Evolutionary conservation across 2,113 vertebrate genomes (phyloP).

Genomic region (Cryptoleucopteryx plumbea): DNA sequence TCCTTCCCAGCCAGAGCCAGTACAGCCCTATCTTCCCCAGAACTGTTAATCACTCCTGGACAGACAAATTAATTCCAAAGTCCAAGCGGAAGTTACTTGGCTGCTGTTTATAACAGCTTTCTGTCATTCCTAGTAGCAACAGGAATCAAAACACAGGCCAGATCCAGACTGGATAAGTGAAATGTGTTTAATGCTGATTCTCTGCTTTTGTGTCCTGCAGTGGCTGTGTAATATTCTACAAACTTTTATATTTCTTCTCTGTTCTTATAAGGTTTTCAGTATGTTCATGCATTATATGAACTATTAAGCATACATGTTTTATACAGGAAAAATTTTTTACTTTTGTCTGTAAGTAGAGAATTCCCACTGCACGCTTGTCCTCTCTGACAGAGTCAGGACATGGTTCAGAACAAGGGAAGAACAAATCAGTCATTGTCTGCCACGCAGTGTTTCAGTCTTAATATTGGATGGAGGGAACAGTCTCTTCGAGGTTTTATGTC

Average conservation of each 20-base stretch:
- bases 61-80: background rate
- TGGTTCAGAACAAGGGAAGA: background rate
- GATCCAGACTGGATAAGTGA: background rate
- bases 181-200: background rate
- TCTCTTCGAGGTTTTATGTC: background rate
- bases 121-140: background rate
- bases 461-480: background rate
- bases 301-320: background rate
- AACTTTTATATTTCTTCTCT: background rate
- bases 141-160: background rate
- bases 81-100: background rate
- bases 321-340: background rate
- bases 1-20: background rate
- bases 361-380: background rate
- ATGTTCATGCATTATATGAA: background rate
- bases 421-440: background rate
- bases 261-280: background rate
- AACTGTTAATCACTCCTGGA: background rate
- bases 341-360: background rate
- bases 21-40: rapidly evolving
- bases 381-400: background rate
- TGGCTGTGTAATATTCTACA: background rate
- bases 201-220: background rate
- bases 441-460: background rate
- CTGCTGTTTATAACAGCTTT: background rate